Conservation (phyloP, 1,140 invertebrate species). For the Orchesella cincta region DNA sequence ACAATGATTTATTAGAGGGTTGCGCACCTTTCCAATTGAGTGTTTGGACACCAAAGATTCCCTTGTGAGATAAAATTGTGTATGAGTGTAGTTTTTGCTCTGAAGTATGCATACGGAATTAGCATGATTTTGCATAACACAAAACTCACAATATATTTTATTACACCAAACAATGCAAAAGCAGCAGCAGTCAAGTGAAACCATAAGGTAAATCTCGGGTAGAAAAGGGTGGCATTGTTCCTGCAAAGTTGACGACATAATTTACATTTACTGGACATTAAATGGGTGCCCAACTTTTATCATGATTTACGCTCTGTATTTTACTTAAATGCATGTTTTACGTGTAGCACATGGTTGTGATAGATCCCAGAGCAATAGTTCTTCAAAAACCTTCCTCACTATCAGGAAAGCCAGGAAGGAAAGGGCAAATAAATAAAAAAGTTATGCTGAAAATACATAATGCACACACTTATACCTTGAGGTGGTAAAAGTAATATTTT, state of each 20-base stretch:
- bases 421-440: constrained; percentile 8
- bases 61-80: not conserved
- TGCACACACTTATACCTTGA: not conserved
- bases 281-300: constrained; percentile 17
- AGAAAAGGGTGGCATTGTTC: not conserved
- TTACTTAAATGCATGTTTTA: constrained; percentile 3
- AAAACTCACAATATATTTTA: too few species aligned
- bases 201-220: too few species aligned
- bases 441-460: constrained; percentile 7
- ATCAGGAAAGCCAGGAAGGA: not conserved
- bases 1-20: constrained; percentile 24
- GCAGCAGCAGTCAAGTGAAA: too few species aligned
- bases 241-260: constrained; percentile 9
- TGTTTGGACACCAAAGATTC: constrained; percentile 14
- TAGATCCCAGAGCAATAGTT: constrained; percentile 3
- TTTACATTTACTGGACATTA: constrained; percentile 30
- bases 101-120: not conserved
- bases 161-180: too few species aligned
- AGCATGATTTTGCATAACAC: constrained; percentile 8
- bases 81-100: not conserved
- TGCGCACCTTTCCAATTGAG: constrained; percentile 10
- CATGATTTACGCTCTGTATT: constrained; percentile 17
- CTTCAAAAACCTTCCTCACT: not conserved
- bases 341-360: constrained; percentile 17
- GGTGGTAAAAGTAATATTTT: not conserved